A percentile compares a stretch with the other conserved stretches of the same genome.
phyloP scores from a whole-genome alignment of 2,888 invertebrate species.

The Pseudococcus viburni region DNA sequence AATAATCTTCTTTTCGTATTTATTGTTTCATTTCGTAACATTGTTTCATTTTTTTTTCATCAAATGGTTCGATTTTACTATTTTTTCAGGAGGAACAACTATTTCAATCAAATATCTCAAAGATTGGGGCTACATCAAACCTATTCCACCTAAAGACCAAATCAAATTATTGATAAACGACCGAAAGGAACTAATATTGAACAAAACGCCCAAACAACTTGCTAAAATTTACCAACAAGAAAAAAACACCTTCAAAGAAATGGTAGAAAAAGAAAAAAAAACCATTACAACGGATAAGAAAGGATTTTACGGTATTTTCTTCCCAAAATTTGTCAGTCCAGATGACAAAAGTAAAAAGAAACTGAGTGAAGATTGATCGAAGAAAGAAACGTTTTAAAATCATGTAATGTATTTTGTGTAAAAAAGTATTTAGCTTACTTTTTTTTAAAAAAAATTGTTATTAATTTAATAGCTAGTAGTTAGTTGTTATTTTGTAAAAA shows the following conservation, averaged over 20 bases:
- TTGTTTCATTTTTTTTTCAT: too few species aligned
- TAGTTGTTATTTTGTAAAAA: constrained; percentile 11
- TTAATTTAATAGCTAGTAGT: neutral
- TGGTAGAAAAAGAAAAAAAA: neutral
- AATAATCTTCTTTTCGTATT: constrained; percentile 70
- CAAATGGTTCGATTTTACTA: too few species aligned
- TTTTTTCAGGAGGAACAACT: constrained; percentile 80
- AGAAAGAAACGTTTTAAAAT: neutral
- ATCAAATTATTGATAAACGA: constrained; percentile 78
- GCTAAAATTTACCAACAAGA: constrained; percentile 10
- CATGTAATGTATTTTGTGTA: neutral
- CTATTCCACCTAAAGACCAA: constrained; percentile 80
- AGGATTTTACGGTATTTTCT: neutral
- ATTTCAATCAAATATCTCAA: constrained; percentile 86
- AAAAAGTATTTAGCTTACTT: neutral
- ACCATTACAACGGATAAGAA: neutral
- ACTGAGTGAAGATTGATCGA: neutral
- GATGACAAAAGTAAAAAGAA: neutral
- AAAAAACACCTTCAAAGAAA: neutral
- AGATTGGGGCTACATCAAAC: constrained; percentile 82
- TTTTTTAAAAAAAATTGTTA: neutral
- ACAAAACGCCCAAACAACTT: constrained; percentile 71
- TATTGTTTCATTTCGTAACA: neutral
- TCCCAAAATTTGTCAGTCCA: neutral
- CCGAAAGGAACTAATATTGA: constrained; percentile 73